These are phyloP conservation scores for Sepiola atlantica DNA, from an alignment of 2,888 invertebrate species.

Conservation along the genomic window DNA sequence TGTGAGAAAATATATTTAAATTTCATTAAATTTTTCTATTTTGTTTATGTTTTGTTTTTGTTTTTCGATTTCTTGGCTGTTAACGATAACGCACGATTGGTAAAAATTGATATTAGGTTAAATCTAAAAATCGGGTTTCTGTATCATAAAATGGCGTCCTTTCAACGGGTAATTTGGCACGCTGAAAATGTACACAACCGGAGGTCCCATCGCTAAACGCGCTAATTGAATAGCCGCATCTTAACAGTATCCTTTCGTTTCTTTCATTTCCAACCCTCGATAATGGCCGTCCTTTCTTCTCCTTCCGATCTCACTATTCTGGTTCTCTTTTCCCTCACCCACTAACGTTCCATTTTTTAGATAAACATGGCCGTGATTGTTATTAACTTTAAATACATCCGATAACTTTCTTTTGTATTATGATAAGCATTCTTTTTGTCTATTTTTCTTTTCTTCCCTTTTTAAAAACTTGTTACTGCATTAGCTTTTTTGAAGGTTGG, in stretches of 20 bases:
- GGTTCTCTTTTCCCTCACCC: not conserved
- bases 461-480: not conserved
- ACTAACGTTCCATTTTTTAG: not conserved
- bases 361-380: not conserved
- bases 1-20: too few relatives aligned
- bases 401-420: not conserved
- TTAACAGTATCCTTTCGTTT: not conserved
- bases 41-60: too few relatives aligned
- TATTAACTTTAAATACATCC: constrained; percentile 19
- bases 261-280: not conserved
- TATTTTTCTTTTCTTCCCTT: too few relatives aligned
- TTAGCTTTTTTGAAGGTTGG: not conserved
- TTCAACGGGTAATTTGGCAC: too few relatives aligned
- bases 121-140: too few relatives aligned
- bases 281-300: not conserved
- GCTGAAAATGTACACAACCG: too few relatives aligned
- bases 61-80: not conserved
- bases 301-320: not conserved
- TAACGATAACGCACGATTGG: not conserved
- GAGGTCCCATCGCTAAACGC: too few relatives aligned
- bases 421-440: not conserved
- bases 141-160: too few relatives aligned
- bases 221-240: too few relatives aligned
- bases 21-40: too few relatives aligned
- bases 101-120: too few relatives aligned